Base-by-base conservation (phyloP, 2,888 invertebrate genomes). In the Lottia gigantea region DNA sequence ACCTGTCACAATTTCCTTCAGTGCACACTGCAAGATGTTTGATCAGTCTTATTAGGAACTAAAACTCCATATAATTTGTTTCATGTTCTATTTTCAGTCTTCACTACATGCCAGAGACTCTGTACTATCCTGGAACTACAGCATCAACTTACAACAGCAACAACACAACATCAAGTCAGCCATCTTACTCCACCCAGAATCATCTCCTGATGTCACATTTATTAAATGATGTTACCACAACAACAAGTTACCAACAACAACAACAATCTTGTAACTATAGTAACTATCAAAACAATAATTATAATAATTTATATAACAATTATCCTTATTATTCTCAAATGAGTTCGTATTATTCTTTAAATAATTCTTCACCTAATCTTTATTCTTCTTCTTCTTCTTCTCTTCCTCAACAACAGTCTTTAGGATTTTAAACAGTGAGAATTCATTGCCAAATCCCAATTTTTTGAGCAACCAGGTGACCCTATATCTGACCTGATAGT, bases 241-340 rank as follows among this genome's bases (percentile, higher is more conserved):
- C 55, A 40, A 1, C 40, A 40, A 11, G 40, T 40, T 40, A 40
- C 40, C 40, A 40, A 40, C 40, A 40, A 40, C 40, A 40, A 40
- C 40, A 40, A 31, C 55, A 55, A 23, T 55, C 55, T 55, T 55
- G 55, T 55, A 55, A 55, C 55, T 55, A 55, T 55, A 23, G 55
- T 23, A 55, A 55, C 55, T 23, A 23, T 55, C 11, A 19, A 23
- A 23, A 55, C 55, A 55, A 55, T 55, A 55, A 23, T 19, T 55
- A 55, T 55, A 55, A 19, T 12, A 23, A 55, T 55, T 23, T 55
- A 23, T 55, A 55, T 55, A 55, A 19, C 2, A 23, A 23, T 55
- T 55, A 55, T 55, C 55, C 55, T 55, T 55, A 55, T 23, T 55
- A n/a, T 55, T 23, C 19, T 23, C 55, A 55, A 19, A 55, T 55